Evolutionary conservation across 2,888 invertebrate genomes (phyloP).

Genomic region (Calameuta pallipes): DNA sequence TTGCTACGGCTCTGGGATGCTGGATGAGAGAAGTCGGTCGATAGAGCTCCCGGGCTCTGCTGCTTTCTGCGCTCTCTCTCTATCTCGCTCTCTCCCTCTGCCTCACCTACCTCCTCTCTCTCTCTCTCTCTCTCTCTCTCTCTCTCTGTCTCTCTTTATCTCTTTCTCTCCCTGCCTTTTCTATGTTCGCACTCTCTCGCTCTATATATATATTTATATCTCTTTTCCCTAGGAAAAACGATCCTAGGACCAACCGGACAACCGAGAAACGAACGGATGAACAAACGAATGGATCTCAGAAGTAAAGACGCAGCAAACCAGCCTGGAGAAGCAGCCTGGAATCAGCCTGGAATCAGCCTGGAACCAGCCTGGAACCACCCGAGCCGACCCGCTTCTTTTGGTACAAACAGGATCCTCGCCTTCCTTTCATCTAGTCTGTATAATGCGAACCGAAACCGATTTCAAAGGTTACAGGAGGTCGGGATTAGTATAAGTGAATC

Average conservation of each 20-base stretch:
- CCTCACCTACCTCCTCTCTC: slow-evolving; percentile 5
- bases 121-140: slow-evolving; percentile 18
- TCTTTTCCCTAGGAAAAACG: slow-evolving; percentile 18
- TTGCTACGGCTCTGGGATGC: slow-evolving; percentile 51
- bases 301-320: no score
- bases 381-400: no score
- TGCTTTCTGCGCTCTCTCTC: slow-evolving; percentile 16
- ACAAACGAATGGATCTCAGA: slow-evolving; percentile 30
- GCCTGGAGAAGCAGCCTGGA: no score
- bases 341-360: no score
- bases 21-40: slow-evolving; percentile 62
- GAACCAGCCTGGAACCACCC: no score
- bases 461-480: no score
- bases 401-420: no score
- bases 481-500: no score
- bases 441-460: no score
- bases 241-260: not conserved
- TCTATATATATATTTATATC: not conserved
- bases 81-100: not conserved
- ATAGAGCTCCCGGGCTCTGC: slow-evolving; percentile 58
- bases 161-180: slow-evolving; percentile 18
- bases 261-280: slow-evolving; percentile 37
- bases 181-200: slow-evolving; percentile 2
- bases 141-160: slow-evolving; percentile 12
- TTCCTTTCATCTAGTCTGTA: no score